phyloP scores from a whole-genome alignment of 2,888 invertebrate genomes.

The Phyto melanocephala region DNA sequence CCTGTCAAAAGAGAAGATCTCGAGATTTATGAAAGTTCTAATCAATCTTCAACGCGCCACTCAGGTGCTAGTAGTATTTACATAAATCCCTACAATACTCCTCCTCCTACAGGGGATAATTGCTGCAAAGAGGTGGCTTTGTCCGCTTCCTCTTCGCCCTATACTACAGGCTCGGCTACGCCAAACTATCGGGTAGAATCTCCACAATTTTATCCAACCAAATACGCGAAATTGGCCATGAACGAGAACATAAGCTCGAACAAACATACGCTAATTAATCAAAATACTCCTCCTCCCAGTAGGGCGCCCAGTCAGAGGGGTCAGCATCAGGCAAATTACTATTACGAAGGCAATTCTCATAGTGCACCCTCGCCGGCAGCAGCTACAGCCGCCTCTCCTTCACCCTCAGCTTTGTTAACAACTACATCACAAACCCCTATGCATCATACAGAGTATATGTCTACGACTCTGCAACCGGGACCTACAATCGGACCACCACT shows the following conservation, averaged over 20 bases:
- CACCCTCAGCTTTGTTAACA: conserved; percentile 64
- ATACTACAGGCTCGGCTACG: conserved; percentile 56
- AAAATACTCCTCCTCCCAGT: conserved; percentile 66
- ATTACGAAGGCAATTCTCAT: conserved; percentile 65
- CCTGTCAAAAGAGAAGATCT: conserved; percentile 65
- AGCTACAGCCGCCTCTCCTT: conserved; percentile 71
- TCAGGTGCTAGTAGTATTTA: conserved; percentile 68
- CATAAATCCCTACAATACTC: conserved; percentile 72
- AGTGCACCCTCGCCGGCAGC: conserved; percentile 70
- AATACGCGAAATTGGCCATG: conserved; percentile 70
- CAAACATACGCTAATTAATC: conserved; percentile 58
- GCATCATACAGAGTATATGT: conserved; percentile 62
- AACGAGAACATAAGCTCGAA: conserved; percentile 47
- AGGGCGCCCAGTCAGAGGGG: conserved; percentile 57
- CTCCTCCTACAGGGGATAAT: conserved; percentile 63
- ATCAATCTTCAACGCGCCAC: conserved; percentile 30
- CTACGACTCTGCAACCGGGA: conserved; percentile 15
- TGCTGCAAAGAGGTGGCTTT: conserved; percentile 65
- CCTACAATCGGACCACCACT: conserved; percentile 22
- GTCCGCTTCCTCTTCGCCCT: conserved; percentile 65
- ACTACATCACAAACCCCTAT: conserved; percentile 62
- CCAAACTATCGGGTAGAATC: conserved; percentile 61
- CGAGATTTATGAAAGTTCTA: conserved; percentile 56
- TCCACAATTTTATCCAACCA: conserved; percentile 69
- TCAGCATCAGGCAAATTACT: conserved; percentile 54